Evolutionary conservation across 2,797 vertebrate genomes (phyloP).

Genomic region (Danio tinwini): DNA sequence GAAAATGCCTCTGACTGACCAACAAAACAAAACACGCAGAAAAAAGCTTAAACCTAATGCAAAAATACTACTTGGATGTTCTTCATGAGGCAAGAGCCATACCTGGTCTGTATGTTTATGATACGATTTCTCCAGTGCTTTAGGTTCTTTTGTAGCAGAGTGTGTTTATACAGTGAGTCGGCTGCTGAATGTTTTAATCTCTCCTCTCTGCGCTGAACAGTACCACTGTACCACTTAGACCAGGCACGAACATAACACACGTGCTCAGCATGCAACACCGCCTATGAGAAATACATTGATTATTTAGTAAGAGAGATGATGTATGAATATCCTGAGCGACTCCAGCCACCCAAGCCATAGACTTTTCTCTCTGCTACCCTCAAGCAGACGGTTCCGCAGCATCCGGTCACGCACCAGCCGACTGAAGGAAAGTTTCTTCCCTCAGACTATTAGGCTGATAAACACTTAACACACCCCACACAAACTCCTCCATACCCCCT

Average conservation of each 20-base stretch:
- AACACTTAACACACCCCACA: too few relatives aligned
- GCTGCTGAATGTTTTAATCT: constrained; percentile 67
- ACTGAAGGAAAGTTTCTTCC: too few relatives aligned
- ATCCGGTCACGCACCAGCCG: too few relatives aligned
- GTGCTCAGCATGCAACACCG: constrained; percentile 79
- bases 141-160: constrained; percentile 72
- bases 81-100: neutral
- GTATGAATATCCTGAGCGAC: too few relatives aligned
- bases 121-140: constrained; percentile 78
- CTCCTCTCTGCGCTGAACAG: constrained; percentile 64
- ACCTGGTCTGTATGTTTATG: constrained; percentile 67
- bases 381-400: too few relatives aligned
- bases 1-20: constrained; percentile 61
- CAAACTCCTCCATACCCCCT: too few relatives aligned
- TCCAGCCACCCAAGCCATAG: too few relatives aligned
- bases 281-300: constrained; percentile 70
- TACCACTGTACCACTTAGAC: constrained; percentile 76
- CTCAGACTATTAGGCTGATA: too few relatives aligned
- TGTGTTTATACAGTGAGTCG: constrained; percentile 60
- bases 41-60: constrained; percentile 10
- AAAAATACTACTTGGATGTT: neutral
- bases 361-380: too few relatives aligned
- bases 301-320: neutral
- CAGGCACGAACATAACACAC: constrained; percentile 72
- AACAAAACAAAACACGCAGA: constrained; percentile 34